These are phyloP conservation scores for Fragum whitleyi DNA, from an alignment of 2,888 invertebrate species.

Conservation along the genomic window DNA sequence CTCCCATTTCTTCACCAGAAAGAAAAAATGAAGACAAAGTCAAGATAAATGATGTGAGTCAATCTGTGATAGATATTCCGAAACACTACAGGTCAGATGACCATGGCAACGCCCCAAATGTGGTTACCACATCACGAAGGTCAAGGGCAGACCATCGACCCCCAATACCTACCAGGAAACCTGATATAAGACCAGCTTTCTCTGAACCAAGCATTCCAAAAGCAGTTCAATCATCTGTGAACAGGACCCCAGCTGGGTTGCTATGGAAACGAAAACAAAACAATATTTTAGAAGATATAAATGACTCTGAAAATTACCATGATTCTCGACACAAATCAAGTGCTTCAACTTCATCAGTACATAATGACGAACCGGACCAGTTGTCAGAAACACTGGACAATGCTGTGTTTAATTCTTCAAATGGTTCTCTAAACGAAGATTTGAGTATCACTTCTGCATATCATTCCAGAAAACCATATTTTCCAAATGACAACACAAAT, in stretches of 20 bases:
- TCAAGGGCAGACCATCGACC: slow-evolving; percentile 64
- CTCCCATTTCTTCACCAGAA: slow-evolving; percentile 74
- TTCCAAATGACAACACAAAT: slow-evolving; percentile 50
- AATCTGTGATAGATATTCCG: slow-evolving; percentile 20
- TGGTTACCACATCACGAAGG: slow-evolving; percentile 27
- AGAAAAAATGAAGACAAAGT: slow-evolving; percentile 60
- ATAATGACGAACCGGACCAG: slow-evolving; percentile 34
- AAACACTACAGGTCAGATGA: slow-evolving; percentile 29
- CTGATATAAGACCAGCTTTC: slow-evolving; percentile 53
- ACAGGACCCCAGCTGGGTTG: slow-evolving; percentile 71
- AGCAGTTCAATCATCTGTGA: slow-evolving; percentile 52
- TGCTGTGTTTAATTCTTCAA: slow-evolving; percentile 54
- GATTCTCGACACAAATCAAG: slow-evolving; percentile 44
- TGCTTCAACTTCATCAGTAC: slow-evolving; percentile 45
- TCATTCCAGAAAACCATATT: slow-evolving; percentile 60
- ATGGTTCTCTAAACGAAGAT: slow-evolving; percentile 61
- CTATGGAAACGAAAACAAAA: slow-evolving; percentile 73
- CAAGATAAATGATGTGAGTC: slow-evolving; percentile 49
- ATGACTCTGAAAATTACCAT: slow-evolving; percentile 51
- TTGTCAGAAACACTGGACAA: slow-evolving; percentile 50
- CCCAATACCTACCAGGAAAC: slow-evolving; percentile 56
- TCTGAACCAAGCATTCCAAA: slow-evolving; percentile 61
- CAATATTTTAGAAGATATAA: slow-evolving; percentile 59
- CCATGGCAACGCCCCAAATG: not conserved
- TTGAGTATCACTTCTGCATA: slow-evolving; percentile 63